These are phyloP conservation scores for Podotricha telesiphe DNA, from an alignment of 2,888 invertebrate species.

Conservation along the genomic window DNA sequence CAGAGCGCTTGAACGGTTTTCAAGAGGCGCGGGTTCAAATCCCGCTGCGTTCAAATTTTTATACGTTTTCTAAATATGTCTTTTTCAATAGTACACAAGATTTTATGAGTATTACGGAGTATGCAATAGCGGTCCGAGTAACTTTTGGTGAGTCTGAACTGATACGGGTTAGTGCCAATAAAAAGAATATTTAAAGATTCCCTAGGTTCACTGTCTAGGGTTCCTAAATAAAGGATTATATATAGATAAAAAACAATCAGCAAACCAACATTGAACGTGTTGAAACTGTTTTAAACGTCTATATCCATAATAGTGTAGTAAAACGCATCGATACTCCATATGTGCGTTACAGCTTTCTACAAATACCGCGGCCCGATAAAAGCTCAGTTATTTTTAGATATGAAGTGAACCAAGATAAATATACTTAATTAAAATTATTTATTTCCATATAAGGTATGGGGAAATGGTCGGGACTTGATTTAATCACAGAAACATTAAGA, in stretches of 20 bases:
- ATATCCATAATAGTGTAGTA: slow-evolving; percentile 26
- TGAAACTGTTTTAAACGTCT: slow-evolving; percentile 26
- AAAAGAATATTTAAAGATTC: too few species aligned
- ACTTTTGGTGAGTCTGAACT: too few species aligned
- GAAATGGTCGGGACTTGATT: slow-evolving; percentile 20
- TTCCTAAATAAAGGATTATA: too few species aligned
- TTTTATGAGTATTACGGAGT: too few species aligned
- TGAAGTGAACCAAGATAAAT: slow-evolving; percentile 26
- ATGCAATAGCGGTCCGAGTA: too few species aligned
- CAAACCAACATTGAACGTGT: slow-evolving; percentile 44
- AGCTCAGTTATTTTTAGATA: slow-evolving; percentile 37
- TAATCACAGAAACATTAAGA: slow-evolving; percentile 1
- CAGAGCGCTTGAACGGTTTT: too few species aligned
- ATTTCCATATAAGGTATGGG: slow-evolving; percentile 26
- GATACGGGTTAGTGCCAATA: too few species aligned
- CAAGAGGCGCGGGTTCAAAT: too few species aligned
- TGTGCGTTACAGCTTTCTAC: slow-evolving; percentile 40
- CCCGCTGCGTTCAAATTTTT: too few species aligned
- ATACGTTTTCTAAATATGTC: too few species aligned
- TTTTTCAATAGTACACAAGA: too few species aligned
- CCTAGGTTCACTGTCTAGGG: too few species aligned
- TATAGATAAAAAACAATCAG: neutral
- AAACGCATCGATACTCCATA: slow-evolving; percentile 31
- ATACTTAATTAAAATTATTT: slow-evolving; percentile 39
- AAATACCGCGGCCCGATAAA: slow-evolving; percentile 41